A percentile compares a stretch with the other conserved stretches of the same genome.
phyloP scores from a whole-genome alignment of 2,888 invertebrate genomes.

The Caenorhabditis sp. region DNA sequence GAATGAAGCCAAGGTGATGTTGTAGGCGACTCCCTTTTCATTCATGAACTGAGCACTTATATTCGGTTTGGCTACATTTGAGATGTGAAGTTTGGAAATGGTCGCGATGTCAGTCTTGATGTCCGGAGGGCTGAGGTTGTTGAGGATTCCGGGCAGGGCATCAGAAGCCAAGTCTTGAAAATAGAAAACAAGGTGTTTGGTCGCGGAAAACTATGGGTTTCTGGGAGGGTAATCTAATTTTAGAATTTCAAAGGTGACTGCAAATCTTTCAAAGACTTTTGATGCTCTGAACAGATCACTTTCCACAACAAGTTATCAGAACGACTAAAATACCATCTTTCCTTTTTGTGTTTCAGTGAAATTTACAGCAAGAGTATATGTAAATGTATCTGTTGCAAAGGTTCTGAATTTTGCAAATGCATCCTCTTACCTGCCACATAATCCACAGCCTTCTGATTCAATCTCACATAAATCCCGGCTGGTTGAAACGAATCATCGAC shows the following conservation, averaged over 20 bases:
- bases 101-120: slow-evolving; percentile 59
- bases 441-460: slow-evolving; percentile 72
- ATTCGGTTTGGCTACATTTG: slow-evolving; percentile 70
- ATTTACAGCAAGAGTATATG: too few species aligned
- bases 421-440: slow-evolving; percentile 66
- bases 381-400: too few species aligned
- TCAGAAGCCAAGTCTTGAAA: slow-evolving; percentile 68
- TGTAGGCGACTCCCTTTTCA: slow-evolving; percentile 71
- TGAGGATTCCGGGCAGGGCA: slow-evolving; percentile 70
- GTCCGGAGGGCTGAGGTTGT: slow-evolving; percentile 70
- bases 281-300: too few species aligned
- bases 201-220: not conserved
- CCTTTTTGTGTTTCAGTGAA: too few species aligned
- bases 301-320: too few species aligned
- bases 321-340: too few species aligned
- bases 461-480: slow-evolving; percentile 70
- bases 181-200: slow-evolving; percentile 7
- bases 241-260: too few species aligned
- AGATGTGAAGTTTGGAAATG: slow-evolving; percentile 61
- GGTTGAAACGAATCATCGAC: slow-evolving; percentile 24
- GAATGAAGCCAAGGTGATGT: slow-evolving; percentile 64
- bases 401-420: not conserved
- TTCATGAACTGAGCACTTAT: slow-evolving; percentile 76
- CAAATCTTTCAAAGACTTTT: too few species aligned
- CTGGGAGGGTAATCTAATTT: too few species aligned